Evolutionary conservation across 2,113 vertebrate genomes (phyloP).

Genomic region (Scomber scombrus): DNA sequence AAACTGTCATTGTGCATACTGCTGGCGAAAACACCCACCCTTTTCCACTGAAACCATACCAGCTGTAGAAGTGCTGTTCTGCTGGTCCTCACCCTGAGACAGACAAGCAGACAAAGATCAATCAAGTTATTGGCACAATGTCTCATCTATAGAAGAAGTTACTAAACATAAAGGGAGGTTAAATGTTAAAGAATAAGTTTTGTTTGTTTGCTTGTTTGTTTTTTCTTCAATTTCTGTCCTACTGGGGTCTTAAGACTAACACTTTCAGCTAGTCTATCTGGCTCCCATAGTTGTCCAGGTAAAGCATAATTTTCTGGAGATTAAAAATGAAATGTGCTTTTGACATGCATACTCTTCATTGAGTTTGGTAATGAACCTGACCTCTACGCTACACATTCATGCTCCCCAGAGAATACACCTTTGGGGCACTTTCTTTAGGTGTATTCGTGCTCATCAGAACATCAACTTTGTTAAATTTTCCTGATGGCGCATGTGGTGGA

Average conservation of each 20-base stretch:
- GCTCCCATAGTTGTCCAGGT: not conserved
- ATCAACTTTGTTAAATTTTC: not conserved
- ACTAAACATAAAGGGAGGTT: not conserved
- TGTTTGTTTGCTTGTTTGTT: no score
- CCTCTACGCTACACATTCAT: not conserved
- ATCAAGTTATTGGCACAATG: not conserved
- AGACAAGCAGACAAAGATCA: not conserved
- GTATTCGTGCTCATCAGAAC: not conserved
- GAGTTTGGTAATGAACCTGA: not conserved
- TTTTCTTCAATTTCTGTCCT: not conserved
- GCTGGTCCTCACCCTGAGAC: not conserved
- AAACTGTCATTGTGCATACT: constrained; percentile 39
- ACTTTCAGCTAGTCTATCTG: not conserved
- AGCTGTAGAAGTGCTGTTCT: not conserved
- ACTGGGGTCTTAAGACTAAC: not conserved
- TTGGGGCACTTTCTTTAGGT: not conserved
- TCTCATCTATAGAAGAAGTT: not conserved
- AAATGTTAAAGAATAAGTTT: not conserved
- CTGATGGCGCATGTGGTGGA: not conserved
- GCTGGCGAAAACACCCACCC: not conserved
- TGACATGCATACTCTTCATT: not conserved
- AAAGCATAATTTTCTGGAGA: not conserved
- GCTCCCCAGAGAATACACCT: not conserved
- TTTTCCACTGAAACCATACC: not conserved
- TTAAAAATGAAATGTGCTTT: not conserved